phyloP scores from a whole-genome alignment of 2,888 invertebrate species.

The Malthinus flaveolus region DNA sequence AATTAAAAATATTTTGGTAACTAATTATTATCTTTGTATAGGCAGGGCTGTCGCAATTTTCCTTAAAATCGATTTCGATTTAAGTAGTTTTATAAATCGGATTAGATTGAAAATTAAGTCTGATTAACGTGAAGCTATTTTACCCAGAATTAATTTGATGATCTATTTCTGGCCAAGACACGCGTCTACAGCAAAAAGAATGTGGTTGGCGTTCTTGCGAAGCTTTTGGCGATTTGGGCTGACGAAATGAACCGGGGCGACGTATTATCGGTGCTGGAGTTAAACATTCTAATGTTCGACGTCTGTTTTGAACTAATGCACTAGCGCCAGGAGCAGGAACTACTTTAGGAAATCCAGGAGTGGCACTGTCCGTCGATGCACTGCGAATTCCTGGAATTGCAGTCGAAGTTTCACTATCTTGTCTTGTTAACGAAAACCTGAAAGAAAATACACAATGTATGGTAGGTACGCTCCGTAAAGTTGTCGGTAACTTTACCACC shows the following conservation, averaged over 20 bases:
- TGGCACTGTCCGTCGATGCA: conserved; percentile 53
- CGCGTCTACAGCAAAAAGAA: conserved; percentile 75
- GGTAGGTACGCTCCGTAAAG: too few species aligned
- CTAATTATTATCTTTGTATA: background rate
- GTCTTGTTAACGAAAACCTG: conserved; percentile 53
- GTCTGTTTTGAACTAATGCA: conserved; percentile 56
- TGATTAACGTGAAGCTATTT: conserved; percentile 44
- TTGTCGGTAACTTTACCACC: too few species aligned
- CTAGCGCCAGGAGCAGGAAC: conserved; percentile 70
- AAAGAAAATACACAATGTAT: conserved; percentile 31
- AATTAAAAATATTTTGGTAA: background rate
- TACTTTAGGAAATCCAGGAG: conserved; percentile 71
- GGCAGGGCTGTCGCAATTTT: too few species aligned
- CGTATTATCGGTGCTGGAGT: conserved; percentile 49
- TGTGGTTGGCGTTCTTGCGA: conserved; percentile 59
- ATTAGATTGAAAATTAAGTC: too few species aligned
- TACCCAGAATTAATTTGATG: conserved; percentile 83
- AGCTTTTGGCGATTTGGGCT: conserved; percentile 60
- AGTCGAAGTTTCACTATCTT: conserved; percentile 50
- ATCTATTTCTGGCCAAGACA: conserved; percentile 86
- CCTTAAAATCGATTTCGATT: background rate
- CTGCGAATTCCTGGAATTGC: conserved; percentile 47
- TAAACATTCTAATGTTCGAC: conserved; percentile 63
- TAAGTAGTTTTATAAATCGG: too few species aligned
- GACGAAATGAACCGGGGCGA: conserved; percentile 58